Evolutionary conservation across 1,140 invertebrate genomes (phyloP), one percentile per base, ranked within the genome.

Genomic region (Panulirus ornatus): DNA sequence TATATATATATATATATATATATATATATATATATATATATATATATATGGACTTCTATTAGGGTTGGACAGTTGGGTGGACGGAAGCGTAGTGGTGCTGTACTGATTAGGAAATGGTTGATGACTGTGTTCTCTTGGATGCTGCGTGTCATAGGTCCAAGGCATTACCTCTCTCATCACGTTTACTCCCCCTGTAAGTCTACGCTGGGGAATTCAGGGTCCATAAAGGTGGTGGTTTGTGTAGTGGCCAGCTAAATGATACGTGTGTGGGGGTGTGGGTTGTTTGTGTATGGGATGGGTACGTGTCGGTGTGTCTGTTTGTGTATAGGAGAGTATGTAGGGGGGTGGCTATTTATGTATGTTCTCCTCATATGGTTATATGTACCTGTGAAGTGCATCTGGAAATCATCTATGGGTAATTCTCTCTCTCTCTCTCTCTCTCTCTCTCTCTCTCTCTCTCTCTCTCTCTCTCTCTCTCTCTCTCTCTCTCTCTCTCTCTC

Each of bases 371-470:
- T 58, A 11, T 58, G 22, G 51, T 58, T 58, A 58, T 58, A 11
- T 22, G 22, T 22, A 22, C 11, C 11, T 58, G 11, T 58, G 51
- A 58, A 58, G 11, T 11, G 22, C 11, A 58, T 22, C 11, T 58
- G 51, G 11, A 11, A 11, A 58, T 58, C 22, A 11, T 58, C 51
- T 22, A 58, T 66, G 63, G 30, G 3, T 73, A 30, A 14, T 30
- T 5, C 70, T 73, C 1, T 73, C 34, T 73, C n/a, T 73, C 70
- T 30, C n/a, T 73, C 70, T 36, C 34, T 30, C 30, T 76, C 73
- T 5, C 19, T 8, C 30, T 14, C 73, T 40, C 34, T 76, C 73
- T 76, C 34, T 42, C 38, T 76, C 73, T 47, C 44, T 47, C 44
- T 6, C 44, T 14, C 22, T 27, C 22, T 3, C 3, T n/a, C 5